Conservation (phyloP, 2,888 invertebrate genomes). For the Schizotus pectinicornis region DNA sequence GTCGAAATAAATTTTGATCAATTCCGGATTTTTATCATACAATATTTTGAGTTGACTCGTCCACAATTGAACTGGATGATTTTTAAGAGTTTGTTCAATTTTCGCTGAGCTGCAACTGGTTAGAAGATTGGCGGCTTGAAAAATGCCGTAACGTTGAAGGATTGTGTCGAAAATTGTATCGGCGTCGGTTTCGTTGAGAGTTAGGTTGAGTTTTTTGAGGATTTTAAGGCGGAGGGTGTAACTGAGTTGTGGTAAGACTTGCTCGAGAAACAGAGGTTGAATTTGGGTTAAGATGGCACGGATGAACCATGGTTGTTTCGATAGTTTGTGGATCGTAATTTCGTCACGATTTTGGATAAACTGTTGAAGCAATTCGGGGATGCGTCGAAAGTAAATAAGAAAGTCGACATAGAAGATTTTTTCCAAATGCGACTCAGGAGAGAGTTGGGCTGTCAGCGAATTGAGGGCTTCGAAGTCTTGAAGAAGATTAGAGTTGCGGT, state of each 20-base stretch:
- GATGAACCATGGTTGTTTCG: slow-evolving; percentile 5
- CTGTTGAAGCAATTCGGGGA: not conserved
- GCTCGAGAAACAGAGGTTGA: not conserved
- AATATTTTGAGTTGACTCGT: not conserved
- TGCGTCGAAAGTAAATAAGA: slow-evolving; percentile 4
- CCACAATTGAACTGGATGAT: not conserved
- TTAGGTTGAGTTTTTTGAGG: not conserved
- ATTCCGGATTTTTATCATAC: slow-evolving; percentile 1
- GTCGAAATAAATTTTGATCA: slow-evolving; percentile 3
- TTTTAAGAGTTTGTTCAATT: not conserved
- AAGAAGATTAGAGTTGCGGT: not conserved
- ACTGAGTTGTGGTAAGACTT: not conserved
- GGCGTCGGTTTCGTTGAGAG: not conserved
- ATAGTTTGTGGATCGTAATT: not conserved
- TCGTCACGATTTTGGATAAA: not conserved
- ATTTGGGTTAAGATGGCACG: not conserved
- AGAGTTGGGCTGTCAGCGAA: not conserved
- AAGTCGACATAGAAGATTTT: not conserved
- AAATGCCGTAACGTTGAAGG: not conserved
- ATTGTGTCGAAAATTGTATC: slow-evolving; percentile 3
- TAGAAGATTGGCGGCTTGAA: not conserved
- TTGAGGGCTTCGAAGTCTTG: not conserved
- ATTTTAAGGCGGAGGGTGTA: not conserved
- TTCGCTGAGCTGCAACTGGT: not conserved
- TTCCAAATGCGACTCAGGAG: not conserved